These are phyloP conservation scores for Oreochromis grahami DNA, from an alignment of 2,797 vertebrate species.

Conservation along the genomic window DNA sequence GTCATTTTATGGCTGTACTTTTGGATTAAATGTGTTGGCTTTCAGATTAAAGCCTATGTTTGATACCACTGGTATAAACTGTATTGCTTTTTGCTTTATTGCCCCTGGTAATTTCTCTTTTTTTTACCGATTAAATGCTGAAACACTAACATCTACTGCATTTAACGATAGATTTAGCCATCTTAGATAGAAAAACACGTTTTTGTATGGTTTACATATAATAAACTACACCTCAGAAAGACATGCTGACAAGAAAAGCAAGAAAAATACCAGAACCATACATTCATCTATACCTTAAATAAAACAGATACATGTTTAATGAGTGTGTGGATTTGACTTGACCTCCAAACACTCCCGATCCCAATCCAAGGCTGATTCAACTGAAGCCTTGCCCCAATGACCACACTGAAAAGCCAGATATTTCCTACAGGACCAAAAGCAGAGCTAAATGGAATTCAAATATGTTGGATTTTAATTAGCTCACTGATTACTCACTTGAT, in stretches of 20 bases:
- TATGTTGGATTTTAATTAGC: background rate
- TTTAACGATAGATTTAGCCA: background rate
- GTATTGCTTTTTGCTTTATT: background rate
- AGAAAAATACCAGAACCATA: background rate
- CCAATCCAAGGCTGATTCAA: background rate
- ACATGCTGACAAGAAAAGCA: background rate
- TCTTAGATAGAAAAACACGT: background rate
- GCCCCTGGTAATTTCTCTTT: rapidly evolving
- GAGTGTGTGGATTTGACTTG: background rate
- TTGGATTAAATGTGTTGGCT: background rate
- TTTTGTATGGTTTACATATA: rapidly evolving
- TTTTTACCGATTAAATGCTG: background rate
- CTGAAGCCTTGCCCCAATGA: background rate
- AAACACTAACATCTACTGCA: rapidly evolving
- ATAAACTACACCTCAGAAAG: background rate
- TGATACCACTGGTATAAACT: background rate
- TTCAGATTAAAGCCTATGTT: background rate
- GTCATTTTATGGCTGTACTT: background rate
- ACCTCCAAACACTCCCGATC: background rate
- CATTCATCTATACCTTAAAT: background rate
- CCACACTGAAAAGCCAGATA: background rate
- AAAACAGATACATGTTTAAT: background rate
- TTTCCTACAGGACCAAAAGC: background rate
- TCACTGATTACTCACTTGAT: background rate
- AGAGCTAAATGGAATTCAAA: background rate